Base-by-base conservation (phyloP, 2,113 vertebrate genomes). In the Podilymbus podiceps region DNA sequence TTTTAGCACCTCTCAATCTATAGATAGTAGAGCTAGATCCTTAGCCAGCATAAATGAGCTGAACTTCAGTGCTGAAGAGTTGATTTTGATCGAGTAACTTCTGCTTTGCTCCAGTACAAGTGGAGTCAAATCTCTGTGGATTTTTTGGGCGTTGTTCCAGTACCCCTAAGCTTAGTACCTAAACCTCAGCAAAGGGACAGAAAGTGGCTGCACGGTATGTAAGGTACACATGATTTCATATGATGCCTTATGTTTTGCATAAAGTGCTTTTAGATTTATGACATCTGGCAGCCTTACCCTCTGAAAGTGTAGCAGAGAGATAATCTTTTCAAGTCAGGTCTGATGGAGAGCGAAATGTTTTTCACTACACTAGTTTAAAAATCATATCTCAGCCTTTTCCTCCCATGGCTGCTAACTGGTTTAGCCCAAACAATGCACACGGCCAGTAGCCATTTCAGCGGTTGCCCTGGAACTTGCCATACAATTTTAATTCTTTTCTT, bases 401-500 rank as follows among this genome's bases (percentile, higher is more conserved):
- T 93, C 58, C 49, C 62, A 40, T 68, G 71, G 40, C 56, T 50
- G 71, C 62, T 90, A 86, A 85, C 89, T 80, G 58, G 64, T 96
- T 95, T 87, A 94, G 93, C 74, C 60, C 73, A 87, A 92, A 87
- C 72, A 69, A 63, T 69, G 64, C 69, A 50, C 67, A 23, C 69
- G 42, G 46, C n/a, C 75, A 66, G 79, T 53, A 92, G 90, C 89
- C 85, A 78, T 76, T 94, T 96, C 94, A 85, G 76, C 24, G 12
- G 25, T 94, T 91, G 87, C 69, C n/a, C 79, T 68, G 49, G 59
- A 92, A 89, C 50, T 92, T 94, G 89, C 62, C 55, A 21, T 73
- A 93, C 17, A 27, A 90, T 78, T 85, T 62, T 21, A 68, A 74
- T 86, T 81, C 9, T 75, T 95, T 87, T 47, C 20, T 75, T 52